phyloP scores from a whole-genome alignment of 2,113 vertebrate species.

The Delphinus delphis region DNA sequence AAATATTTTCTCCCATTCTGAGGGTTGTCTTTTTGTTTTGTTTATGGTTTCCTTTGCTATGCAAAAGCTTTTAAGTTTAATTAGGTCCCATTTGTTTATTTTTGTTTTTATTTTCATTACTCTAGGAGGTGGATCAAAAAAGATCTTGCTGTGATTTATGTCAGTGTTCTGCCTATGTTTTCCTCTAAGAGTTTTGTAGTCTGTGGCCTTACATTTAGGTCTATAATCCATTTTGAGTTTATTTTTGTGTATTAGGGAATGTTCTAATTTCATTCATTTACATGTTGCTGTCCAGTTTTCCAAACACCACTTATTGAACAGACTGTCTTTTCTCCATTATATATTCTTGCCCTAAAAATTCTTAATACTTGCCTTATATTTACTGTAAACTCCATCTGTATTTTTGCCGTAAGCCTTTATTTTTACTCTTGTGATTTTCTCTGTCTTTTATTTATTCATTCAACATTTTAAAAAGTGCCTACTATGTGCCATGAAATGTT shows the following conservation, averaged over 20 bases:
- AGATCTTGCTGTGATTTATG: no score
- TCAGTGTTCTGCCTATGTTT: no score
- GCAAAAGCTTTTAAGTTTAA: background rate
- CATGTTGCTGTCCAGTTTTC: no score
- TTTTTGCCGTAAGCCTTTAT: background rate
- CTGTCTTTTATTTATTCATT: background rate
- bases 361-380: background rate
- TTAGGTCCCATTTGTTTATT: background rate
- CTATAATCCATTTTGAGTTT: no score
- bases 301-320: background rate
- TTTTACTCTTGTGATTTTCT: background rate
- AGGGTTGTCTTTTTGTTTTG: background rate
- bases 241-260: no score
- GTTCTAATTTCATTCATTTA: no score
- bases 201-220: no score
- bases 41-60: background rate
- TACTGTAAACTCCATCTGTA: background rate
- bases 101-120: no score
- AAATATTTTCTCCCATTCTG: background rate
- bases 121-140: no score
- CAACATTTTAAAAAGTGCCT: background rate
- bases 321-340: background rate
- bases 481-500: background rate
- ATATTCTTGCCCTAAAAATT: background rate
- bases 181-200: no score